These are phyloP conservation scores for Euplexia lucipara DNA, from an alignment of 2,888 invertebrate species.

Conservation along the genomic window DNA sequence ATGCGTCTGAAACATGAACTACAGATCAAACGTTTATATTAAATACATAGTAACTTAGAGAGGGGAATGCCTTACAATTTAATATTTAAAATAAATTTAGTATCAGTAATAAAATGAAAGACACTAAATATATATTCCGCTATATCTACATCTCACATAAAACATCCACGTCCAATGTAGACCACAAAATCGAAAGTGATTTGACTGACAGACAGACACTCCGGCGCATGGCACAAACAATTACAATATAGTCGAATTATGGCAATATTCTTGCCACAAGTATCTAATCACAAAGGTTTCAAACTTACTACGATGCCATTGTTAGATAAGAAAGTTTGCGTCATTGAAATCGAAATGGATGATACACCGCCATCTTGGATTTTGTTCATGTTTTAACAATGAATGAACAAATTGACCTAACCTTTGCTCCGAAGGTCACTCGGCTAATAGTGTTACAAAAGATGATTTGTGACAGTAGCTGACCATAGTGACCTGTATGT, in stretches of 20 bases:
- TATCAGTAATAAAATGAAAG: no score
- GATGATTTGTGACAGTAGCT: conserved; percentile 53
- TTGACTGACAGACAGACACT: conserved; percentile 87
- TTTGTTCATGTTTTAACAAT: conserved; percentile 53
- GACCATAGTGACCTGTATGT: conserved; percentile 55
- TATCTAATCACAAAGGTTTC: conserved; percentile 84
- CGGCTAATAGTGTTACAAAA: conserved; percentile 45
- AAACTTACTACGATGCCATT: conserved; percentile 87
- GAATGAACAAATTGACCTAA: conserved; percentile 65
- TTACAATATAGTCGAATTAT: conserved; percentile 81
- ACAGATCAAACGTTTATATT: no score
- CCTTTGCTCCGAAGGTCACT: conserved; percentile 53
- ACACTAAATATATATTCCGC: no score
- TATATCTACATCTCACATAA: conserved; percentile 70
- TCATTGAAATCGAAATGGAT: conserved; percentile 65
- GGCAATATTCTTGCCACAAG: conserved; percentile 84
- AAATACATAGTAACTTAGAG: no score
- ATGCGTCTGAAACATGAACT: no score
- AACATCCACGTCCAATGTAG: conserved; percentile 74
- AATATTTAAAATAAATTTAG: no score
- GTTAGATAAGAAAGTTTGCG: conserved; percentile 83
- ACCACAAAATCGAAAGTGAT: conserved; percentile 83
- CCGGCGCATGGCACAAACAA: conserved; percentile 85
- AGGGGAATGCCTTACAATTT: no score
- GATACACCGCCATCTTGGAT: conserved; percentile 39